Conservation (phyloP, 2,888 invertebrate genomes). For the Nymphalis polychloros region DNA sequence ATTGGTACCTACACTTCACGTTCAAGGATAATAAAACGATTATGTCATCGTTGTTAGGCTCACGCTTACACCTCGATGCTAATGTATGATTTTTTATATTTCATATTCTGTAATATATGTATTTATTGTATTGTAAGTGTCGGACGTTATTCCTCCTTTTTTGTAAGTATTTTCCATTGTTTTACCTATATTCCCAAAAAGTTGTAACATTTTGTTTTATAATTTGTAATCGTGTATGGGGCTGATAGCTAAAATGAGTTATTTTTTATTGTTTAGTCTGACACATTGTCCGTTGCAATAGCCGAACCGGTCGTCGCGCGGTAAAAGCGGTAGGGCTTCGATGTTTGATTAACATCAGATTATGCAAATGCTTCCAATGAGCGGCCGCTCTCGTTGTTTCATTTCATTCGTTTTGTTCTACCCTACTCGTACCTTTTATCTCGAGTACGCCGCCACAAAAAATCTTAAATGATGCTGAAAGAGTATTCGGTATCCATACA, state of each 20-base stretch:
- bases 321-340: constrained; percentile 55
- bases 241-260: constrained; percentile 1
- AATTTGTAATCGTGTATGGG: too few relatives aligned
- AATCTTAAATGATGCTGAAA: constrained; percentile 73
- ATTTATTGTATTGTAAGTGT: not conserved
- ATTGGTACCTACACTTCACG: constrained; percentile 58
- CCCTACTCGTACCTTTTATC: constrained; percentile 72
- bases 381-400: constrained; percentile 77
- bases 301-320: constrained; percentile 43
- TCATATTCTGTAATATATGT: not conserved
- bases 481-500: constrained; percentile 74
- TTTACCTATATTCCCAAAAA: not conserved
- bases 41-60: constrained; percentile 58
- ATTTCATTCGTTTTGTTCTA: constrained; percentile 71
- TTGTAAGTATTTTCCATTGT: too few relatives aligned
- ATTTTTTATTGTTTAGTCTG: constrained; percentile 16
- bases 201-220: not conserved
- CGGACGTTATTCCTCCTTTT: not conserved
- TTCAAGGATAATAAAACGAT: constrained; percentile 67
- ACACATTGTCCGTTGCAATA: constrained; percentile 26
- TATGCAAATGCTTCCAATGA: constrained; percentile 78
- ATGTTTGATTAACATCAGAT: constrained; percentile 81
- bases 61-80: constrained; percentile 22
- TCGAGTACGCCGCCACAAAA: constrained; percentile 76
- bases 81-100: constrained; percentile 4